Evolutionary conservation across 2,888 invertebrate species (phyloP), one percentile per base, ranked within the genome.

Genomic region (Melinaea menophilus): DNA sequence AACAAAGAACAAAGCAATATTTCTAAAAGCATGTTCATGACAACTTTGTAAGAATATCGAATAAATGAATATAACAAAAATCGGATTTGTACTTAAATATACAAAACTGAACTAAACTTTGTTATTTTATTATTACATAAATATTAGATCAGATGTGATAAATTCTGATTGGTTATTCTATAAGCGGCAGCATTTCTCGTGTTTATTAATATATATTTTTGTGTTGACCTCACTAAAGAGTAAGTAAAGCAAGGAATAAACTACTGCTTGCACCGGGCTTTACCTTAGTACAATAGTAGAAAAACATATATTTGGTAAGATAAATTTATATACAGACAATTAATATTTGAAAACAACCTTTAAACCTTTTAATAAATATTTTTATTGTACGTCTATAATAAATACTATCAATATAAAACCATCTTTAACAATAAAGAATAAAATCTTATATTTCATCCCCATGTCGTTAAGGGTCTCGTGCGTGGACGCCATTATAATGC

Each of bases 401-500:
- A 51, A 51, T 9, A 31, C 51, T 31, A 31, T 31, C 7, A 31
- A 31, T 31, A 31, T 22, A 51, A 51, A 31, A 51, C 11, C 46
- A 31, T 31, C 51, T 31, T 51, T 31, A 1, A 31, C 31, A 31
- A 51, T 31, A 31, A 51, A 51, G 22, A 51, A 51, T 11, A 51
- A 31, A 31, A 31, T 31, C 31, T 45, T 41, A 37, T n/a, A 56
- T 35, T 56, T 34, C 45, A 48, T 47, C 59, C 63, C 59, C 46
- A 60, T 45, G 63, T 72, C 70, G 70, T 64, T 63, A 69, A 62
- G 60, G 61, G 69, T 65, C 71, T 76, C 86, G 81, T 85, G 84
- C 79, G 79, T 78, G 79, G 75, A 75, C 74, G 74, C 84, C 87
- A 85, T 86, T 84, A 86, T 81, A 84, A 76, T 76, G 48, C 60